Evolutionary conservation across 2,113 vertebrate species (phyloP).

Genomic region (Erpornis zantholeuca): DNA sequence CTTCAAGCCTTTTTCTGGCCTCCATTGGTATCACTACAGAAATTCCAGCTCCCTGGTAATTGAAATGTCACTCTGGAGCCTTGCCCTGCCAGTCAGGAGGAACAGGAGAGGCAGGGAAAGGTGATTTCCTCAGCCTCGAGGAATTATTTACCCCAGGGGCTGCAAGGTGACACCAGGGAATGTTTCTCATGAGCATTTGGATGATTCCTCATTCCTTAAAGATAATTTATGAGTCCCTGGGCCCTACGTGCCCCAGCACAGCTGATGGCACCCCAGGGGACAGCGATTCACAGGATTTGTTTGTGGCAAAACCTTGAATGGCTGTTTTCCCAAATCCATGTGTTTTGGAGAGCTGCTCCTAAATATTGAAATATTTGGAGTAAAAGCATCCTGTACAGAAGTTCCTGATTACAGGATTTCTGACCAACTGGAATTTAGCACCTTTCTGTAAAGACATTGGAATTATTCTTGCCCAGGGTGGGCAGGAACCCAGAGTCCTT

Average conservation of each 20-base stretch:
- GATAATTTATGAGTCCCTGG: neutral
- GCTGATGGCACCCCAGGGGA: neutral
- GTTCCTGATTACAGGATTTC: neutral
- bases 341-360: neutral
- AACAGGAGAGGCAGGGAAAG: neutral
- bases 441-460: neutral
- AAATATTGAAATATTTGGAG: neutral
- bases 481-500: neutral
- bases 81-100: neutral
- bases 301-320: no score
- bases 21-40: neutral
- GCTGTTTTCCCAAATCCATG: neutral
- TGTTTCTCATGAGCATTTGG: neutral
- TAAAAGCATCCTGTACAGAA: neutral
- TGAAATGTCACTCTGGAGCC: neutral
- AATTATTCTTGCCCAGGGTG: neutral
- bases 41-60: neutral
- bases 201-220: neutral
- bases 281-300: neutral
- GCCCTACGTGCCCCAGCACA: neutral
- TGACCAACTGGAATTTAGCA: neutral
- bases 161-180: neutral
- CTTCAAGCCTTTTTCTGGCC: neutral
- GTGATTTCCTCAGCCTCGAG: neutral
- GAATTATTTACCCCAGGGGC: neutral